Evolutionary conservation across 2,113 vertebrate species (phyloP), one percentile per base, ranked within the genome.

Genomic region (Nothocercus nigrocapillus): DNA sequence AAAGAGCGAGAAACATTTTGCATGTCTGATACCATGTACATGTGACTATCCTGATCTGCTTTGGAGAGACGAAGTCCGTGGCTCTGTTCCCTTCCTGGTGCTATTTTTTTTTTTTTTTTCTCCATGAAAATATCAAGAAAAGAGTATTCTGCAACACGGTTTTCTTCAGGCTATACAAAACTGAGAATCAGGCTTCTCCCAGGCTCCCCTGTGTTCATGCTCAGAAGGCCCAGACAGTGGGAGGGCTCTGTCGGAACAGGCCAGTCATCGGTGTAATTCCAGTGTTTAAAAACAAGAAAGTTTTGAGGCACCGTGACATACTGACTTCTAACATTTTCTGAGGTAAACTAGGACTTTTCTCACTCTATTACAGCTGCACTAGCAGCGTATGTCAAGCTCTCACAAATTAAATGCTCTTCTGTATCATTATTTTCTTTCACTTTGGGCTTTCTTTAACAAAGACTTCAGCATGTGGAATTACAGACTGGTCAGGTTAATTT

Each of bases 381-480:
- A 78, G 42, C 32, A 42, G 42, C 9, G 0, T 70, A 9, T 75
- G 38, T 89, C 70, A 79, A 84, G 27, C n/a, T 56, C 28, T 78
- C 67, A 63, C 49, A 89, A 84, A 82, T 78, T 67, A 74, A 17
- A 58, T 62, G 16, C 24, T 81, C 42, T 72, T 56, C 21, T 59
- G n/a, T 63, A 34, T 90, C 28, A 59, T 85, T 72, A 81, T 67
- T 85, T 93, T 85, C 45, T 94, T 94, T 89, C 45, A 66, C 64
- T 73, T 90, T 51, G 72, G 82, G 61, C 28, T 82, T 90, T 79
- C 24, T 83, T 91, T 90, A 92, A 61, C 89, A 82, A 95, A 93
- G 75, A 30, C 79, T 44, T 88, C 91, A 77, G 36, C 42, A 36
- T 38, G 54, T 62, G 42, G 72, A 79, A 93, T 94, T 92, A 73